Evolutionary conservation across 2,797 vertebrate genomes (phyloP), one percentile per base, ranked within the genome.

Genomic region (Benthosema pterotum): DNA sequence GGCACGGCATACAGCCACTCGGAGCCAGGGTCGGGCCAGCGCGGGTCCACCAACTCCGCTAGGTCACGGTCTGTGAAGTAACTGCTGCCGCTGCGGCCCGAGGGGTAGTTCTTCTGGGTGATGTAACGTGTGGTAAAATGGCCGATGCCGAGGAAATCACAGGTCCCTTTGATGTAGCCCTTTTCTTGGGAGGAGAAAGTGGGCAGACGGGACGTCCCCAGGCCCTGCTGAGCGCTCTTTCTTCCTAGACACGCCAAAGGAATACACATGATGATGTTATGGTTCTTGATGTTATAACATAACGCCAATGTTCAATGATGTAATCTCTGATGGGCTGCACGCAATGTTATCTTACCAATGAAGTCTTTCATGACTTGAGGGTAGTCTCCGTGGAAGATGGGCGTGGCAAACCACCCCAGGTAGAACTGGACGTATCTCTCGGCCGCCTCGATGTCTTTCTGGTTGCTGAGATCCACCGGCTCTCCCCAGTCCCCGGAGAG

Each of bases 341-440:
- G 16, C n/a, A 45, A 2, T 50, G 52, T n/a, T 16, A 47, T 77
- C 90, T 91, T 86, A 93, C 96, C 95, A 46, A 98, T 83, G 0
- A 90, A 94, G 75, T 96, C 95, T 85, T 99, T 98, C 96, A 98
- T 97, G 45, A 94, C 93, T 87, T 97, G 94, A 38, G 96, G 97
- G 66, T 98, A 98, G 88, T 99, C 97, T 63, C 97, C 96, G n/a
- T 94, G 93, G 63, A 94, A 98, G 69, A 99, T 88, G 0, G 96
- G 96, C 19, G 96, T 97, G 65, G 96, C 97, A 82, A 98, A 98
- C 96, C 97, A 98, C 69, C 97, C 96, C 63, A 97, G 68, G 69
- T 93, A 94, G 88, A 98, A 99, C 67, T 98, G 96, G 16, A 98
- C 91, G 11, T 95, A 97, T 89, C 96, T 89, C 79, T 99, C 96